Evolutionary conservation across 1,140 invertebrate genomes (phyloP), one percentile per base, ranked within the genome.

Genomic region (Pseudobourletiella spinata): DNA sequence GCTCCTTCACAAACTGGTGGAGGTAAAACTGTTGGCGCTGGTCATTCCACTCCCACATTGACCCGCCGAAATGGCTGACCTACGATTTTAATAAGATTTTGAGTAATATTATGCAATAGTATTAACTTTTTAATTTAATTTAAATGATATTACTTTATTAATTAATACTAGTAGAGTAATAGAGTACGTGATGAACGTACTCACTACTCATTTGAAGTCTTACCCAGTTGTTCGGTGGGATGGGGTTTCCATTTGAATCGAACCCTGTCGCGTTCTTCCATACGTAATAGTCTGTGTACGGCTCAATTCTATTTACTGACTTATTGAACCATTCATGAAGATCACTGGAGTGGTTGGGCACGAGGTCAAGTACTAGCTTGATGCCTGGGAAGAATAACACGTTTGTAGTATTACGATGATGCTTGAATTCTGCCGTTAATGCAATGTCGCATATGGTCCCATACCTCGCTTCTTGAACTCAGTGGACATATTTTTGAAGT

Each of bases 261-360:
- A 61, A 57, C 86, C 60, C 86, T 30, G 65, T 67, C 4, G 67
- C 71, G 67, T 72, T 67, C 57, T 67, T 71, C 80, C 80, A 82
- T 32, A 81, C 71, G 67, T 80, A 82, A 69, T 75, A 79, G 64
- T 81, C 75, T 4, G 71, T 70, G 22, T 79, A 77, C 2, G 66
- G 78, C 22, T 80, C 76, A 43, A 83, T 77, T 11, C 75, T 75
- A 29, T 75, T 86, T 86, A 88, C 51, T 79, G 76, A 72, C 84
- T 84, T 67, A n/a, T n/a, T n/a, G n/a, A n/a, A n/a, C n/a, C n/a
- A n/a, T n/a, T n/a, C n/a, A n/a, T n/a, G n/a, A n/a, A 84, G 77
- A 67, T 85, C 82, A 66, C 84, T 86, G 14, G 82, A 80, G 69
- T 85, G 83, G 72, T 86, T 86, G 30, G 84, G 84, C 29, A 85